Conservation (phyloP, 2,113 vertebrate species). For the Oryctolagus cuniculus region DNA sequence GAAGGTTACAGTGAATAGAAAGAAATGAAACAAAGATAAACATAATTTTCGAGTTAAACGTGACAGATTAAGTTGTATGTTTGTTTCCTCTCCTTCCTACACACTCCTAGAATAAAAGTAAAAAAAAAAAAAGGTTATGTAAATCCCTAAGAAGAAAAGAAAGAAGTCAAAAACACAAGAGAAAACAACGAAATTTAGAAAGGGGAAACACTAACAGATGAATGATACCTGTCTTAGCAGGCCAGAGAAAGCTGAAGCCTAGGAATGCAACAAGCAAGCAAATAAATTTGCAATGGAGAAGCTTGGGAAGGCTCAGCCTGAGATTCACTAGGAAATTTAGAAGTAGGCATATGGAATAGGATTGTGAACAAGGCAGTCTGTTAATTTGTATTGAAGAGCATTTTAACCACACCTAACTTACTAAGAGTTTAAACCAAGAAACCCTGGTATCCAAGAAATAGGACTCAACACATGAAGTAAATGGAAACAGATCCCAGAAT, state of each 20-base stretch:
- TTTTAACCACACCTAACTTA: conserved; percentile 5
- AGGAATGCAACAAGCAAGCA: conserved; percentile 5
- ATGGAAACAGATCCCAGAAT: neutral
- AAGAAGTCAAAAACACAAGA: neutral
- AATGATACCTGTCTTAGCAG: conserved; percentile 19
- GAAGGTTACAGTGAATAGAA: neutral
- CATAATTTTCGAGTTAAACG: conserved; percentile 49
- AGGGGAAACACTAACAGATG: conserved; percentile 42
- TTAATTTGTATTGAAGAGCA: conserved; percentile 27
- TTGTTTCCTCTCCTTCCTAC: conserved; percentile 38
- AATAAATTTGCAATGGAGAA: conserved; percentile 29
- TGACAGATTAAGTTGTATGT: conserved; percentile 26
- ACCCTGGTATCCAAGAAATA: neutral
- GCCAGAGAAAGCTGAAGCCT: conserved; percentile 40
- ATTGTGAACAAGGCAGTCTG: neutral
- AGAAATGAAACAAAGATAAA: conserved; percentile 45
- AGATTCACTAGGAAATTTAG: conserved; percentile 15
- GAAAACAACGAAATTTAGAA: conserved; percentile 44
- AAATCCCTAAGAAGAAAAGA: neutral
- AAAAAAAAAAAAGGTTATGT: conserved; percentile 6
- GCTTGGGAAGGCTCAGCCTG: conserved; percentile 15
- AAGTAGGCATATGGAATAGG: conserved; percentile 36
- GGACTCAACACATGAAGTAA: conserved; percentile 17
- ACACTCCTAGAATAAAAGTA: conserved; percentile 20
- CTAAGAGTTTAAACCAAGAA: neutral